A percentile compares a stretch with the other conserved stretches of the same genome.
Evolutionary conservation across 2,797 vertebrate genomes (phyloP).

Genomic region (Meriones psammophilus): DNA sequence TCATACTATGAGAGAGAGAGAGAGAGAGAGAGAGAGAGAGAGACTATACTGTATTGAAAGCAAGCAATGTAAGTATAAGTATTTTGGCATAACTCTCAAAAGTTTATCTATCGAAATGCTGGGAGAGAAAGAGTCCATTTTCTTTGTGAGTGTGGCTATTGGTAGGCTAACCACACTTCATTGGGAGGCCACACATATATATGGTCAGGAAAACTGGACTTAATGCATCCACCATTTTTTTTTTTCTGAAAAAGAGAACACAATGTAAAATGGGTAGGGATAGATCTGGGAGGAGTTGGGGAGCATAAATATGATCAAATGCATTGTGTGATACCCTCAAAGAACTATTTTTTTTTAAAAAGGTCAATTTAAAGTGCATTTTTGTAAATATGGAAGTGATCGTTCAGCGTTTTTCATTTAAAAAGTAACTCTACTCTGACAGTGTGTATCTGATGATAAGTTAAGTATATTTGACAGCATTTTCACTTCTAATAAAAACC

Average conservation of each 20-base stretch:
- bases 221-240: too few relatives aligned
- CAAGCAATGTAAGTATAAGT: neutral
- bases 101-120: neutral
- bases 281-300: neutral
- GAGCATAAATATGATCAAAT: neutral
- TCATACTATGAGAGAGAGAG: too few relatives aligned
- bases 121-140: neutral
- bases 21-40: neutral
- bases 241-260: neutral
- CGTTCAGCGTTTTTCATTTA: slow-evolving; percentile 18
- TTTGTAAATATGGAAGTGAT: slow-evolving; percentile 39
- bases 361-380: neutral
- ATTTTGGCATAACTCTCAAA: neutral
- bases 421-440: slow-evolving; percentile 34
- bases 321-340: neutral
- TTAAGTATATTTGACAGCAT: neutral
- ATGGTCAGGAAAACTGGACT: neutral
- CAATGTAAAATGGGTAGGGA: neutral
- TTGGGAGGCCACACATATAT: neutral
- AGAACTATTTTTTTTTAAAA: neutral
- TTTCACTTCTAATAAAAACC: slow-evolving; percentile 34
- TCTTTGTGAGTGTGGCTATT: neutral
- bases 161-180: neutral
- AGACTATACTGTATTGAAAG: neutral
- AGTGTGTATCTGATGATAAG: neutral